Percentiles rank a stretch among this genome's conserved stretches.
Evolutionary conservation across 1,140 invertebrate species (phyloP).

Genomic region (Onthophagus taurus): DNA sequence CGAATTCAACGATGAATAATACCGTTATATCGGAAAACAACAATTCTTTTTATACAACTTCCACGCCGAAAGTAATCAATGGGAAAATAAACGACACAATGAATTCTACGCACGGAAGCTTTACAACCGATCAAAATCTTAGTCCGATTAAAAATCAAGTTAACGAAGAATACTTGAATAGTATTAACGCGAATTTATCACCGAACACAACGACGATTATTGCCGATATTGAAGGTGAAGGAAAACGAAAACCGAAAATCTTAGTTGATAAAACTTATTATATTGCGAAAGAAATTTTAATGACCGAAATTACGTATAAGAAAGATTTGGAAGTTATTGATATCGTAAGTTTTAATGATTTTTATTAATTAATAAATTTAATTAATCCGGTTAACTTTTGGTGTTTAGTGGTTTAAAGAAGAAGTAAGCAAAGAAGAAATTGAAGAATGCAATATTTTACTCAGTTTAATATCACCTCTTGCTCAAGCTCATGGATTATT

Average conservation of each 20-base stretch:
- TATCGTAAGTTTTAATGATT: slow-evolving; percentile 47
- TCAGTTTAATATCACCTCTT: slow-evolving; percentile 46
- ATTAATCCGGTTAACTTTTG: slow-evolving; percentile 13
- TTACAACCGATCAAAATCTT: slow-evolving; percentile 16
- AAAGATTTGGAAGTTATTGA: slow-evolving; percentile 90
- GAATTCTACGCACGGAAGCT: slow-evolving; percentile 19
- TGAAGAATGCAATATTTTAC: slow-evolving; percentile 40
- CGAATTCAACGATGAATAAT: slow-evolving; percentile 18
- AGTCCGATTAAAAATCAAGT: slow-evolving; percentile 23
- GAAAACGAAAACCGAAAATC: slow-evolving; percentile 28
- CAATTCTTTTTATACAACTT: slow-evolving; percentile 27
- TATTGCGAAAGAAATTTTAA: slow-evolving; percentile 87
- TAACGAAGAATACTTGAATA: slow-evolving; percentile 32
- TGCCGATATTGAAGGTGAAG: slow-evolving; percentile 34
- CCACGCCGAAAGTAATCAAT: slow-evolving; percentile 26
- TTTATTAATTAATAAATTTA: not conserved
- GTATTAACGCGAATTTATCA: slow-evolving; percentile 25
- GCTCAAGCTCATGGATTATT: slow-evolving; percentile 49
- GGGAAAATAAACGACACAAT: slow-evolving; percentile 26
- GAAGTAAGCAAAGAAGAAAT: slow-evolving; percentile 49
- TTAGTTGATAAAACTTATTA: slow-evolving; percentile 74
- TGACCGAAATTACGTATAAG: slow-evolving; percentile 93
- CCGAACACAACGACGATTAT: slow-evolving; percentile 18
- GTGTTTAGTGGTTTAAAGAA: slow-evolving; percentile 55
- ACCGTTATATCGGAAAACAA: slow-evolving; percentile 22